These are phyloP conservation scores for Campoplex capitator DNA, from an alignment of 2,888 invertebrate species.

Conservation along the genomic window DNA sequence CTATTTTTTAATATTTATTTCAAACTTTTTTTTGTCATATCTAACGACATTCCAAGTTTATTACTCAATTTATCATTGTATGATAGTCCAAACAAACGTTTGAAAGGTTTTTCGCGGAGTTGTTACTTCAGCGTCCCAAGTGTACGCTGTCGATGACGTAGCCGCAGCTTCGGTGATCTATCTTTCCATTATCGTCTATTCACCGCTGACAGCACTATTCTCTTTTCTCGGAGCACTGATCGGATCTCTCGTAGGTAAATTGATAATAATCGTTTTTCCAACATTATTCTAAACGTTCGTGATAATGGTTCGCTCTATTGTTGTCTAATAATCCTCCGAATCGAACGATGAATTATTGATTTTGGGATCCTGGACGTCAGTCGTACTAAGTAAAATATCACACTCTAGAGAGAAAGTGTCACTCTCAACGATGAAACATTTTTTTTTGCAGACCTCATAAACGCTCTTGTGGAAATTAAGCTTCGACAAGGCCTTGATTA, in stretches of 20 bases:
- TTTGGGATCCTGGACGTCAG: constrained; percentile 1
- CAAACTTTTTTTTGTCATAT: not conserved
- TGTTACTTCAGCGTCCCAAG: constrained; percentile 83
- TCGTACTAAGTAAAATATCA: constrained; percentile 33
- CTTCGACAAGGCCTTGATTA: no score
- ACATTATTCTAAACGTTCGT: not conserved
- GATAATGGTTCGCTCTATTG: not conserved
- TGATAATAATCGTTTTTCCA: constrained; percentile 23
- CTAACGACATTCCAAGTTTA: not conserved
- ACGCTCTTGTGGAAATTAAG: not conserved
- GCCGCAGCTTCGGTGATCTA: constrained; percentile 82
- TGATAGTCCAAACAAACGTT: not conserved
- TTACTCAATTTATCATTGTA: not conserved
- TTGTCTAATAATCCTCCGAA: not conserved
- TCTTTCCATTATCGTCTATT: constrained; percentile 83
- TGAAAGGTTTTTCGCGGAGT: constrained; percentile 83
- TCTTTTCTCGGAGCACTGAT: constrained; percentile 82
- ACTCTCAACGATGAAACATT: no score
- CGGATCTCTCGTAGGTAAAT: constrained; percentile 82
- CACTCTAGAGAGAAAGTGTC: not conserved
- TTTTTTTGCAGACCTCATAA: not conserved
- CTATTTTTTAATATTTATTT: constrained; percentile 23
- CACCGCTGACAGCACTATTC: constrained; percentile 83
- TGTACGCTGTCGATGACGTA: constrained; percentile 82
- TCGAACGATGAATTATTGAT: constrained; percentile 48